Base-by-base conservation (phyloP, 2,888 invertebrate species). In the Rotaria macrura region DNA sequence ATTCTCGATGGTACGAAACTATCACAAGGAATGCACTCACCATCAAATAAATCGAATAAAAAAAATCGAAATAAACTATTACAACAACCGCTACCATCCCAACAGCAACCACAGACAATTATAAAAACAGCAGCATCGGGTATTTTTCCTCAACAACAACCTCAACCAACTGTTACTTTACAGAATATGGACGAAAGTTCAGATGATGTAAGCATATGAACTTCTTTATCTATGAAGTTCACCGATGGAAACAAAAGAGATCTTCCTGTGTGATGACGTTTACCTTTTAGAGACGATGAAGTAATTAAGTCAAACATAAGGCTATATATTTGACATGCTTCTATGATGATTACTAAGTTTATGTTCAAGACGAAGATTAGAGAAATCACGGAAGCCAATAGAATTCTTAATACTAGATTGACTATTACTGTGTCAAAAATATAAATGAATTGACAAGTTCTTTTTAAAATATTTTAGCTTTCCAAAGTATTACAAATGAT, bases 401-500 rank as follows among this genome's bases (percentile, higher is more conserved):
- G 14, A 12, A 47, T 10, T n/a, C n/a, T n/a, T n/a, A n/a, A n/a
- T n/a, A n/a, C n/a, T n/a, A n/a, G n/a, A n/a, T n/a, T n/a, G n/a
- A n/a, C n/a, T n/a, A n/a, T n/a, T n/a, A n/a, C n/a, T n/a, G n/a
- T n/a, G n/a, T n/a, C n/a, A n/a, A n/a, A n/a, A n/a, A n/a, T n/a
- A n/a, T n/a, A n/a, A n/a, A n/a, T n/a, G n/a, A n/a, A n/a, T n/a
- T n/a, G n/a, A 49, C 17, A 12, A 49, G 3, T 49, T 3, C 2
- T 65, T 2, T 43, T 79, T 25, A 20, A 43, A 0, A 5, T 25
- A 9, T 34, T 38, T 25, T 43, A 79, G 79, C 79, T 79, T 40
- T 43, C 79, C n/a, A 79, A 79, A 43, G 43, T 79, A 14, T 43
- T 79, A 43, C 79, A 79, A 79, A 79, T 79, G 79, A 43, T 79